Evolutionary conservation across 2,888 invertebrate genomes (phyloP).

Genomic region (Rhingia rostrata): DNA sequence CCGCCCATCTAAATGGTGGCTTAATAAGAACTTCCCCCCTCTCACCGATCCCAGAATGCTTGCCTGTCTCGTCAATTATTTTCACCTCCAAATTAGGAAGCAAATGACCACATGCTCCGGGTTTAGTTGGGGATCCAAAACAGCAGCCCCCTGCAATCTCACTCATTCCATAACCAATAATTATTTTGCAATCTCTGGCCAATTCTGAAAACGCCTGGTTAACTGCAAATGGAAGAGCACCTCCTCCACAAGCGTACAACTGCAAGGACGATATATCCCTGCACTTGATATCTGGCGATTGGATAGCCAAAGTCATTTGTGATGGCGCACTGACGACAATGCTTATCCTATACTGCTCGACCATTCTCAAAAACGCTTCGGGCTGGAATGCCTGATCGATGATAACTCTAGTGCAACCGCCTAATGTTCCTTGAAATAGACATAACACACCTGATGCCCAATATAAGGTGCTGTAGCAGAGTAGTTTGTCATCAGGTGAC

Average conservation of each 20-base stretch:
- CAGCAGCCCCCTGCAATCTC: constrained; percentile 67
- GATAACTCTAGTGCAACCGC: constrained; percentile 73
- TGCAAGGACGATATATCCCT: constrained; percentile 72
- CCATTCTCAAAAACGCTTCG: constrained; percentile 70
- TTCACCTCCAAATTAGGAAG: constrained; percentile 67
- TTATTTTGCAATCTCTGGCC: constrained; percentile 58
- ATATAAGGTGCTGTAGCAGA: constrained; percentile 76
- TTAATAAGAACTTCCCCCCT: constrained; percentile 74
- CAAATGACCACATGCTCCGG: constrained; percentile 70
- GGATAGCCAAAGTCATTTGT: constrained; percentile 72
- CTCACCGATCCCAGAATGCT: constrained; percentile 54
- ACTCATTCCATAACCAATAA: constrained; percentile 75
- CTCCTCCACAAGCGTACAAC: constrained; percentile 70
- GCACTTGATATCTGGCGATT: constrained; percentile 59
- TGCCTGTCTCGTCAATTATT: constrained; percentile 73
- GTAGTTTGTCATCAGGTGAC: constrained; percentile 37
- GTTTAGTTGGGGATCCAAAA: constrained; percentile 22
- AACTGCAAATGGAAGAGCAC: constrained; percentile 69
- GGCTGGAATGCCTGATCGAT: constrained; percentile 69
- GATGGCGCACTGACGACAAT: constrained; percentile 73
- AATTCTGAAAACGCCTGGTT: constrained; percentile 61
- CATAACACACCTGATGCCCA: constrained; percentile 75
- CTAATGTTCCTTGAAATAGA: constrained; percentile 66
- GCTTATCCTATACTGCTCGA: constrained; percentile 74
- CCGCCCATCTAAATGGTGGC: constrained; percentile 60